Evolutionary conservation across 2,888 invertebrate genomes (phyloP).

Genomic region (Eupithecia abbreviata): DNA sequence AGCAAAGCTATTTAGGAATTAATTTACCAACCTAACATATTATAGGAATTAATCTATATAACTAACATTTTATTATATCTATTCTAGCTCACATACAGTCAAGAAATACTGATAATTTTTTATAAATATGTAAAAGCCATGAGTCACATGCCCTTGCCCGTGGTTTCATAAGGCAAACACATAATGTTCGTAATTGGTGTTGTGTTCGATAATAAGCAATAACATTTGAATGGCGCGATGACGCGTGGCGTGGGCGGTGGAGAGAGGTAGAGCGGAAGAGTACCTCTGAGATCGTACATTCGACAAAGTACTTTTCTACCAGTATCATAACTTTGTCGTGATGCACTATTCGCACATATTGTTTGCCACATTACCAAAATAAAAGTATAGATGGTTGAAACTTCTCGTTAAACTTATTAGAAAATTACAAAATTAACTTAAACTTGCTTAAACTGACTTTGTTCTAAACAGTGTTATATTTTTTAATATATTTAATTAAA

Average conservation of each 20-base stretch:
- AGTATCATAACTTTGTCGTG: slow-evolving; percentile 13
- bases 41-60: not conserved
- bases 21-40: not conserved
- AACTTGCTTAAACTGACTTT: too few relatives aligned
- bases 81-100: not conserved
- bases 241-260: slow-evolving; percentile 37
- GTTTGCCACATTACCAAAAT: too few relatives aligned
- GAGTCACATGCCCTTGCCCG: slow-evolving; percentile 34
- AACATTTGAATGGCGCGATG: slow-evolving; percentile 40
- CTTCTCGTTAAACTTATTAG: too few relatives aligned
- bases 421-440: too few relatives aligned
- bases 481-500: too few relatives aligned
- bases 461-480: too few relatives aligned
- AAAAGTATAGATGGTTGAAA: too few relatives aligned
- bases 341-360: not conserved
- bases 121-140: slow-evolving; percentile 17
- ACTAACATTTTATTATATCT: not conserved
- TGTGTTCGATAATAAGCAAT: slow-evolving; percentile 43
- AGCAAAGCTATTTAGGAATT: not conserved
- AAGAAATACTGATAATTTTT: not conserved
- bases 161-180: slow-evolving; percentile 31
- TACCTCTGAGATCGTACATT: slow-evolving; percentile 9
- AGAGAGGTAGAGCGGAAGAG: slow-evolving; percentile 57
- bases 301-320: slow-evolving; percentile 20
- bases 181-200: slow-evolving; percentile 40